phyloP scores from a whole-genome alignment of 2,113 vertebrate genomes.

The Desmodus rotundus region DNA sequence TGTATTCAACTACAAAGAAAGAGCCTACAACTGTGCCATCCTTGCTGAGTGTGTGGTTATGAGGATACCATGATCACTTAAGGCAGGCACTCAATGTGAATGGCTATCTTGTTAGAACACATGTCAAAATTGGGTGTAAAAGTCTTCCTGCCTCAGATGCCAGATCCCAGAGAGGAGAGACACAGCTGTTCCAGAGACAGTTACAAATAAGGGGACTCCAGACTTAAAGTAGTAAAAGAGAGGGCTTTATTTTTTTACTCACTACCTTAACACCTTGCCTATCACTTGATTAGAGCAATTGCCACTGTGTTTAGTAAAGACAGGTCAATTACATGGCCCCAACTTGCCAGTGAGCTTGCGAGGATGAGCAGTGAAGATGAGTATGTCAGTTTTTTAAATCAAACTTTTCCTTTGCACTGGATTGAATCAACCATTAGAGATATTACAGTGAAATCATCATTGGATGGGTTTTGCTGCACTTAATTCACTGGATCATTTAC shows the following conservation, averaged over 20 bases:
- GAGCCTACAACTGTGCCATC: not conserved
- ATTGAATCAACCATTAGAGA: not conserved
- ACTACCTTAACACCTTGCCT: not conserved
- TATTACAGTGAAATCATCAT: not conserved
- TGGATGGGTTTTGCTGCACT: not conserved
- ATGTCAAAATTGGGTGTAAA: not conserved
- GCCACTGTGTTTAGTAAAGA: not conserved
- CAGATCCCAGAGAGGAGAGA: not conserved
- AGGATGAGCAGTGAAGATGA: not conserved
- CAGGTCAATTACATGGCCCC: not conserved
- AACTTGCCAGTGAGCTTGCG: not conserved
- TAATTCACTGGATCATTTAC: constrained; percentile 7
- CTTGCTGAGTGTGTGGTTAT: not conserved
- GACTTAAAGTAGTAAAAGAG: not conserved
- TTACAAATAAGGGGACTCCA: not conserved
- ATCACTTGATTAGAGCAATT: not conserved
- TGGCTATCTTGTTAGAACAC: not conserved
- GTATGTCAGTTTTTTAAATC: not conserved
- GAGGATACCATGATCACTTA: not conserved
- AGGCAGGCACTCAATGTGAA: not conserved
- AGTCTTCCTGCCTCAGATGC: not conserved
- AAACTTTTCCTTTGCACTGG: not conserved
- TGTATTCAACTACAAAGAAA: not conserved
- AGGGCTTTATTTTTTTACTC: not conserved
- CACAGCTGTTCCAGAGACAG: not conserved